Percentiles rank a stretch among this genome's conserved stretches.
phyloP scores from a whole-genome alignment of 2,113 vertebrate genomes.

The Calyptomena viridis region DNA sequence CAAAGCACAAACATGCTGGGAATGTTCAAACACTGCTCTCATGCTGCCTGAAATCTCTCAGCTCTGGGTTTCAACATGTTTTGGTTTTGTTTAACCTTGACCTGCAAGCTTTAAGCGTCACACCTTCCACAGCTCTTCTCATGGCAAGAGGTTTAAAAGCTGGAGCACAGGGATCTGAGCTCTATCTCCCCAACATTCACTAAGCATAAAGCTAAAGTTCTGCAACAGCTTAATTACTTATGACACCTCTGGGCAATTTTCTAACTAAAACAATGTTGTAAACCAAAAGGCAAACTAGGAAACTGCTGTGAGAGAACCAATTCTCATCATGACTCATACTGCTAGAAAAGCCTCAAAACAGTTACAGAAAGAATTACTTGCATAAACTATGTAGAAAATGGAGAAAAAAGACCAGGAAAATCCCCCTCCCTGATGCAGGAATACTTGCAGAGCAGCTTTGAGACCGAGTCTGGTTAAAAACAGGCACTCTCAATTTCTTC shows the following conservation, averaged over 20 bases:
- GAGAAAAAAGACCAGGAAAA: background rate
- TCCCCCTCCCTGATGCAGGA: background rate
- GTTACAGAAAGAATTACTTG: background rate
- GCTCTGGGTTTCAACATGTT: background rate
- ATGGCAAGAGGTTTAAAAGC: background rate
- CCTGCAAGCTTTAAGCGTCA: background rate
- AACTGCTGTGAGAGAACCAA: background rate
- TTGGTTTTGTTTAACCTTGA: background rate
- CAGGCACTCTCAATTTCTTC: background rate
- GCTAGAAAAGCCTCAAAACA: background rate
- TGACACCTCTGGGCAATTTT: background rate
- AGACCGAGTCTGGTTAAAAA: fast-evolving
- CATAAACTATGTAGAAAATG: background rate
- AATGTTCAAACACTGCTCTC: background rate
- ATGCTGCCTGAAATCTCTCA: background rate
- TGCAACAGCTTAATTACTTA: background rate
- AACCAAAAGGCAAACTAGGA: background rate
- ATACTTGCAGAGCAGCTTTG: background rate
- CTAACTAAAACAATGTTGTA: background rate
- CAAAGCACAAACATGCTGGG: background rate
- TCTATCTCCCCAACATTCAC: background rate
- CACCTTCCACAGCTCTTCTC: background rate
- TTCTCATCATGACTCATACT: background rate
- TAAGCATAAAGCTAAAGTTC: background rate
- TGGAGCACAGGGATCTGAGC: background rate